Base-by-base conservation (phyloP, 2,797 vertebrate genomes). In the Helostoma temminkii region DNA sequence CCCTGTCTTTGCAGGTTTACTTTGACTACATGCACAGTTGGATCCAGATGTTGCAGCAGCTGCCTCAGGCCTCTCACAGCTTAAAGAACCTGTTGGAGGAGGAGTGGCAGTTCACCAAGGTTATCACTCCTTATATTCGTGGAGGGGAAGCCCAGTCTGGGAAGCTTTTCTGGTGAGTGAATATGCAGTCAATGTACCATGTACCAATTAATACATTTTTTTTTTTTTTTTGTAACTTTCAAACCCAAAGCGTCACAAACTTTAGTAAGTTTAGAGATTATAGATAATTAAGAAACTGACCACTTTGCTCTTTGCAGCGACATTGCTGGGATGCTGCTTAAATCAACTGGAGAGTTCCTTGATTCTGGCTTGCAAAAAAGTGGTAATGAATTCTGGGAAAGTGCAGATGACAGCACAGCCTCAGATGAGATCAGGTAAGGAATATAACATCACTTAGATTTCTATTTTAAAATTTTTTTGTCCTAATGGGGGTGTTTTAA, bases 1-100 rank as follows among this genome's bases (percentile, higher is more conserved):
- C 26, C 6, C 2, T 71, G 4, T 63, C 8, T 68, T 53, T 91
- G 16, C 78, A 99, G 98, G 98, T 99, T 53, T 99, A 99, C 90
- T 98, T 99, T 90, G 97, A 97, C 90, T 99, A 99, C 92, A 99
- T 99, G 98, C 95, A 96, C 89, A 98, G 96, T 90, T 99, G 98
- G 98, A 99, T 99, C 88, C 95, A 95, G 92, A 99, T 99, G 98
- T 91, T 99, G 65, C 98, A 99, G 94, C 95, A 99, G 84, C 94
- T 99, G 92, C 98, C 98, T 87, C 98, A 99, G 84, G 98, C 98
- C 0, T 99, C 98, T 62, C 98, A 99, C 90, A 99, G 98, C 83
- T 92, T 99, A 90, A 99, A 99, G 93, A 99, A 99, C 88, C 94
- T 99, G 11, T 90, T 99, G 59, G 98, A 99, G 75, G 96, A 99